Evolutionary conservation across 2,113 vertebrate species (phyloP), one percentile per base, ranked within the genome.

Genomic region (Choloepus hoffmanni): DNA sequence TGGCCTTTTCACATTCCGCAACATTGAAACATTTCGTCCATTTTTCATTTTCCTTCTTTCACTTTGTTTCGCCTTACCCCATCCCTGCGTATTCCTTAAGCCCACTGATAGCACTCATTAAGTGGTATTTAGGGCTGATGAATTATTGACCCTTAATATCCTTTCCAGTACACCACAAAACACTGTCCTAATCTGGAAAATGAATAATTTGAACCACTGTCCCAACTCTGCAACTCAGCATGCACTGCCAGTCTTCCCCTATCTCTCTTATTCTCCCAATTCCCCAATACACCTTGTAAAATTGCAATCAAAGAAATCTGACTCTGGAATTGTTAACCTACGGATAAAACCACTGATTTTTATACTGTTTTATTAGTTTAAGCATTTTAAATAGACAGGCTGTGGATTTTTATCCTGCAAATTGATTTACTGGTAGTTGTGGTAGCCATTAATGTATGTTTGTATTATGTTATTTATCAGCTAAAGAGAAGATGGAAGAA

Each of bases 361-460:
- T 60, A 78, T 85, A 70, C 15, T 43, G 36, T 89, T 73, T 62
- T 23, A 76, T 33, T 81, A 67, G 30, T 84, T 92, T 77, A 21
- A 33, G 36, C 53, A 1, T 81, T 33, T 53, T 36, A 81, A 81
- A n/a, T 60, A 60, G 53, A 33, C 23, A 81, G 55, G n/a, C 95
- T 98, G 90, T 96, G 96, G 95, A 67, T 97, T 94, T 9, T 82
- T 97, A 98, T 95, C 95, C 85, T 97, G 95, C 95, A 97, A 97
- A 95, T 97, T 97, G 48, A 50, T 50, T 50, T 50, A 95, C 96
- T 97, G 97, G 79, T 48, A 95, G 95, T 93, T 68, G 87, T 89
- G 79, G 98, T 90, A 97, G 94, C 95, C 95, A 93, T 78, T 97
- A 96, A 90, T 96, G 74, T 98, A 96, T 98, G 93, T 97, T 97